Evolutionary conservation across 2,888 invertebrate genomes (phyloP), one percentile per base, ranked within the genome.

Genomic region (Epirrita christyi): DNA sequence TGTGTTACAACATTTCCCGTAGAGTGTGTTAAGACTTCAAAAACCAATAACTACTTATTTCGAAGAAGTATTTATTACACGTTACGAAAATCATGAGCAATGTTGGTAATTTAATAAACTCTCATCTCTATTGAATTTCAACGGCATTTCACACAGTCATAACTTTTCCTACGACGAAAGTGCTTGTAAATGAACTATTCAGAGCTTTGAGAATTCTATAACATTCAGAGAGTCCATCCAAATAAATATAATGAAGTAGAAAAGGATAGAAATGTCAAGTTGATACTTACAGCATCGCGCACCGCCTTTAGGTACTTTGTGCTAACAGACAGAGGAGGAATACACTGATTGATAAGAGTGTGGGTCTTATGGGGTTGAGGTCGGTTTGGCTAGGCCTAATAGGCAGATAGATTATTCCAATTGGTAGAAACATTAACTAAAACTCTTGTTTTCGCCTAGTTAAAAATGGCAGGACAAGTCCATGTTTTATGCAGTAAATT

Each of bases 341-440:
- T 60, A 28, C 53, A 57, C 59, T 69, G 68, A 76, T 76, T 73
- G 68, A 74, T 68, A 65, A n/a, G 64, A 32, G 55, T 51, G 44
- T 50, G 55, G 59, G 61, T 67, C 61, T 76, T 75, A 72, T 70
- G 71, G 48, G 49, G 43, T 48, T 48, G 44, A 73, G 73, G 64
- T 53, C 46, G 57, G 54, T 21, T 21, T 21, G 4, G 21, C 21
- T 21, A 21, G 28, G 2, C 28, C 15, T 29, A n/a, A 32, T 21
- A 15, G n/a, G n/a, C n/a, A 27, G 8, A 29, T 29, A 29, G 28
- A 29, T 29, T 29, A 29, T 29, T 29, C 28, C 28, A 29, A 8
- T 29, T 29, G 28, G 7, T 32, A 8, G 32, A 9, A 7, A 32
- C 9, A 9, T 7, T 32, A 7, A 5, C 8, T 32, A 7, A 32